A percentile compares a stretch with the other conserved stretches of the same genome.
Evolutionary conservation across 2,113 vertebrate species (phyloP).

Genomic region (Leucopternis melanops): DNA sequence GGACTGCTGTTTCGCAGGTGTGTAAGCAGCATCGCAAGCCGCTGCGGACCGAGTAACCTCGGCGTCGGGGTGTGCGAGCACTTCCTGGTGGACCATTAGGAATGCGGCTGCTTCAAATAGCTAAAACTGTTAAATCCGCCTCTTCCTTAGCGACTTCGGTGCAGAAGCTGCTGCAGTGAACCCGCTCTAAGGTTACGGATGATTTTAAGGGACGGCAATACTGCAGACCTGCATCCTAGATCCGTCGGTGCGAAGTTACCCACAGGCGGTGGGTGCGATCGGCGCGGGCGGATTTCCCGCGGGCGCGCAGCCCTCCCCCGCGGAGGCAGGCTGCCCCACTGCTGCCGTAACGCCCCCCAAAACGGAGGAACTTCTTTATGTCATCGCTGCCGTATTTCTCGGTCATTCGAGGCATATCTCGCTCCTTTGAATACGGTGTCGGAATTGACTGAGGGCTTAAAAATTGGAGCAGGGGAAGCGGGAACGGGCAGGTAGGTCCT

Average conservation of each 20-base stretch:
- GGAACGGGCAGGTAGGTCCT: not conserved
- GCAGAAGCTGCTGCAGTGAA: not conserved
- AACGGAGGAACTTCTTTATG: not conserved
- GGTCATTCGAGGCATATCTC: not conserved
- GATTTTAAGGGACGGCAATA: not conserved
- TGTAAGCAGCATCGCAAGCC: not conserved
- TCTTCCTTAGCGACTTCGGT: not conserved
- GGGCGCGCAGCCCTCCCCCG: not conserved
- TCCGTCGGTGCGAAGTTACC: too few relatives aligned
- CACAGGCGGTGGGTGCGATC: not conserved
- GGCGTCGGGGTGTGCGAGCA: not conserved
- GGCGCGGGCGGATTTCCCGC: not conserved
- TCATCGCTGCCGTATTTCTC: not conserved
- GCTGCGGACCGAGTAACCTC: not conserved
- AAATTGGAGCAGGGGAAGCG: not conserved
- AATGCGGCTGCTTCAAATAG: accelerated
- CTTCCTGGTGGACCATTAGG: accelerated
- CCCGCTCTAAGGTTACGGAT: too few relatives aligned
- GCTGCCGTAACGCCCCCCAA: not conserved
- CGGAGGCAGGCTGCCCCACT: not conserved
- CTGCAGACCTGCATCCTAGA: accelerated
- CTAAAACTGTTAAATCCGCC: accelerated
- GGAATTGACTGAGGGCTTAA: not conserved
- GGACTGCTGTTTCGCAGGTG: not conserved
- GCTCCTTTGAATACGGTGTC: not conserved